Evolutionary conservation across 2,888 invertebrate species (phyloP).

Genomic region (Octodonta nipae): DNA sequence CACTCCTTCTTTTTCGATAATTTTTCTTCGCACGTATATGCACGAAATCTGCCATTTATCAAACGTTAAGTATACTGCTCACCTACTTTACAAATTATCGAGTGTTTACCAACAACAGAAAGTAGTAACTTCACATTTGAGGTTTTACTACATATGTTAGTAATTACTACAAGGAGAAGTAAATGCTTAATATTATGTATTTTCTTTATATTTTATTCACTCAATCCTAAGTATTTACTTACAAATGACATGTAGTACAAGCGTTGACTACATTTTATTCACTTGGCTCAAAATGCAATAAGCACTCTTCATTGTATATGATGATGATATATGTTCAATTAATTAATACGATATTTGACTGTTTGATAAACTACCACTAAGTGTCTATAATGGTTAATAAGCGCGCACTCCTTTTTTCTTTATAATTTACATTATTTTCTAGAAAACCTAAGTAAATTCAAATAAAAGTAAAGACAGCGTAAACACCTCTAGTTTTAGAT

Average conservation of each 20-base stretch:
- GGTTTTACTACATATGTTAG: slow-evolving; percentile 1
- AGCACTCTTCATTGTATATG: too few relatives aligned
- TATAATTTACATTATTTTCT: too few relatives aligned
- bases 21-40: slow-evolving; percentile 6
- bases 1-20: slow-evolving; percentile 8
- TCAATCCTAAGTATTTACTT: slow-evolving; percentile 1
- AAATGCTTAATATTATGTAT: too few relatives aligned
- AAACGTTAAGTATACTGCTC: slow-evolving; percentile 5
- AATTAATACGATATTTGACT: too few relatives aligned
- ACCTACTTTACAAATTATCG: slow-evolving; percentile 8
- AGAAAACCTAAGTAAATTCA: too few relatives aligned
- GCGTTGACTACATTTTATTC: slow-evolving; percentile 1
- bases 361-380: too few relatives aligned
- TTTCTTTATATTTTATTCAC: slow-evolving; percentile 1
- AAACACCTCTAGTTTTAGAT: too few relatives aligned
- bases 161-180: slow-evolving; percentile 1
- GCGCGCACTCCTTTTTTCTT: too few relatives aligned
- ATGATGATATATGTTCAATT: too few relatives aligned
- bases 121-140: slow-evolving; percentile 5
- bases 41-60: slow-evolving; percentile 9
- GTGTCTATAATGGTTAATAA: too few relatives aligned
- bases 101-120: slow-evolving; percentile 8
- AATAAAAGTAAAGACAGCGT: too few relatives aligned
- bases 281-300: slow-evolving; percentile 1
- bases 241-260: neutral